Evolutionary conservation across 1,140 invertebrate species (phyloP), one percentile per base, ranked within the genome.

Genomic region (Nautilus pompilius): DNA sequence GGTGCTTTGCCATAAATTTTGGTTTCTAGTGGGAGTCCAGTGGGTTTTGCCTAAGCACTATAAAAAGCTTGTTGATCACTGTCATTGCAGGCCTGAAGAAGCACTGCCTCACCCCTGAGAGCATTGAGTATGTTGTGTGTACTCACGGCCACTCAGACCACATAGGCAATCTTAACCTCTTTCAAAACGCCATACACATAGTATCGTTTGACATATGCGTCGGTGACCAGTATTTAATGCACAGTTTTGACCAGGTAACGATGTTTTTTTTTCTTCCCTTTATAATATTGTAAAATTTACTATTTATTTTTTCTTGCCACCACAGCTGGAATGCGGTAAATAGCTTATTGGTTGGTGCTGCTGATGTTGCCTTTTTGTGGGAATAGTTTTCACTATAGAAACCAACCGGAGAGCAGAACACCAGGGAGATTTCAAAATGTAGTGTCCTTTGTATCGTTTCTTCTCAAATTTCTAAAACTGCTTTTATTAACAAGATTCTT

Each of bases 141-240:
- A 93, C 92, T 33, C 94, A 96, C 83, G 91, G 93, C 0, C 94
- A 97, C 84, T 90, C 92, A 0, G 95, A 98, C 85, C 95, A 98
- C 74, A 89, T 90, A 68, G 95, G 95, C 56, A 96, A 96, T 78
- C 92, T 96, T 75, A 95, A 96, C 84, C 85, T 98, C 46, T 98
- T 98, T 78, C 75, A 88, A n/a, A 88, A 90, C 55, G 93, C 93
- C 10, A 87, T 88, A 66, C 93, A 95, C 73, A 90, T 98, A 72
- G 89, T 98, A 24, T 93, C 93, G 2, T 87, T 85, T 59, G 90
- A 87, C 71, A 86, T 94, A 33, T 75, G 71, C 54, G 51, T 62
- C 3, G 60, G 70, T 10, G 73, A 75, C 28, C 62, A 69, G 28
- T 76, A 75, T 53, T 33, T 69, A 17, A 34, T 69, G 49, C 76